Evolutionary conservation across 2,113 vertebrate species (phyloP).

Genomic region (Phyllopteryx taeniolatus): DNA sequence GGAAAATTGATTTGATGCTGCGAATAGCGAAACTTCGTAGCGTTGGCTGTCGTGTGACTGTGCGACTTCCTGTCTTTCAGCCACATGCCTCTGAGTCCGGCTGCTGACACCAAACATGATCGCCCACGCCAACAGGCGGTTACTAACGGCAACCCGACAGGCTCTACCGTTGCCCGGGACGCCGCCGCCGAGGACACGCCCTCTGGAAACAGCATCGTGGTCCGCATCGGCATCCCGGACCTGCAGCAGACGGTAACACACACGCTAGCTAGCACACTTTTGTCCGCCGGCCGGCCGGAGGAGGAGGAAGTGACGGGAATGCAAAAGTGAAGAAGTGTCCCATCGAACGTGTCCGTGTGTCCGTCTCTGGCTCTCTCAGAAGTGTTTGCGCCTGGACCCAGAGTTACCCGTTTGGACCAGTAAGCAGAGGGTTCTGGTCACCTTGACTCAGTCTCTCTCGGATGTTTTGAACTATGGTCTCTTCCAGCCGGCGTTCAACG

Average conservation of each 20-base stretch:
- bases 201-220: conserved; percentile 82
- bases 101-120: conserved; percentile 84
- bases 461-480: conserved; percentile 98
- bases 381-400: conserved; percentile 92
- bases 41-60: not conserved
- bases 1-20: too few relatives aligned
- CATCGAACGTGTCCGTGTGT: conserved; percentile 29
- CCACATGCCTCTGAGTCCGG: conserved; percentile 88
- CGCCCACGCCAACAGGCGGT: conserved; percentile 81
- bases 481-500: conserved; percentile 95
- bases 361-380: conserved; percentile 73
- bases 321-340: not conserved
- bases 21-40: too few relatives aligned
- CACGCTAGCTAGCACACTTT: not conserved
- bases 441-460: conserved; percentile 92
- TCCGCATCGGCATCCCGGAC: conserved; percentile 91
- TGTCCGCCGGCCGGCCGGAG: not conserved
- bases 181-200: conserved; percentile 78
- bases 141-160: conserved; percentile 82
- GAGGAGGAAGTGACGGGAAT: not conserved
- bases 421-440: conserved; percentile 95
- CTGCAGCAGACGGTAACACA: conserved; percentile 90
- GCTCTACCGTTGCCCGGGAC: conserved; percentile 71
- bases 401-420: conserved; percentile 92
- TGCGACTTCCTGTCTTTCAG: conserved; percentile 47